Base-by-base conservation (phyloP, 2,113 vertebrate genomes). In the Lates calcarifer region DNA sequence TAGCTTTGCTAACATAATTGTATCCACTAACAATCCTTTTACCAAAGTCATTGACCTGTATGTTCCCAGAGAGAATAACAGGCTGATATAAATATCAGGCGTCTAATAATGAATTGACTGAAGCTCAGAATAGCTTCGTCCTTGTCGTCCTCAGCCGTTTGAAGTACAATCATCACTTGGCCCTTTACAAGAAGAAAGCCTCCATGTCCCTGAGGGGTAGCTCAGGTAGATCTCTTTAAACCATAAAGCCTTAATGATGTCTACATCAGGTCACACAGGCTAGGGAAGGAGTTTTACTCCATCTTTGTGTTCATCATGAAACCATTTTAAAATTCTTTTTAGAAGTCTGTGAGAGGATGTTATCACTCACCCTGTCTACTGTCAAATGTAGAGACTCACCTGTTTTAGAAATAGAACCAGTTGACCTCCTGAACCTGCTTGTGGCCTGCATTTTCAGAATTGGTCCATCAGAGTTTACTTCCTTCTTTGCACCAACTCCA, bases 21-120 rank as follows among this genome's bases (percentile, higher is more conserved):
- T 74, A 45, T 65, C 56, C 65, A 18, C 29, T 61, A 43, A 43
- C 41, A 70, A 58, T 49, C 55, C 58, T 66, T 66, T n/a, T n/a
- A n/a, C n/a, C n/a, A n/a, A n/a, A n/a, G 53, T 10, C 65, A 55
- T 0, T 75, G 78, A 79, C 57, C 51, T 26, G 35, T 5, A 1
- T 28, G 26, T 3, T 0, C 33, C 20, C 31, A 47, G n/a, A 63
- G 58, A 24, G 20, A 43, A 35, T 43, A 22, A n/a, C 11, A 63
- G 55, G 28, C 47, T 83, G 45, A 76, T 61, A 37, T 12, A 6
- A 49, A 71, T 41, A 66, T 74, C 63, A 45, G 77, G 26, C 24
- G 18, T 5, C 47, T 41, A 31, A 74, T 55, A 43, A 31, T 31
- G 45, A 64, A 17, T 15, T 1, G 4, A 29, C 37, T 62, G 70